Percentiles rank a stretch among this genome's conserved stretches.
These are phyloP conservation scores for Heliconius cydno DNA, from an alignment of 2,888 invertebrate genomes.

Conservation along the genomic window DNA sequence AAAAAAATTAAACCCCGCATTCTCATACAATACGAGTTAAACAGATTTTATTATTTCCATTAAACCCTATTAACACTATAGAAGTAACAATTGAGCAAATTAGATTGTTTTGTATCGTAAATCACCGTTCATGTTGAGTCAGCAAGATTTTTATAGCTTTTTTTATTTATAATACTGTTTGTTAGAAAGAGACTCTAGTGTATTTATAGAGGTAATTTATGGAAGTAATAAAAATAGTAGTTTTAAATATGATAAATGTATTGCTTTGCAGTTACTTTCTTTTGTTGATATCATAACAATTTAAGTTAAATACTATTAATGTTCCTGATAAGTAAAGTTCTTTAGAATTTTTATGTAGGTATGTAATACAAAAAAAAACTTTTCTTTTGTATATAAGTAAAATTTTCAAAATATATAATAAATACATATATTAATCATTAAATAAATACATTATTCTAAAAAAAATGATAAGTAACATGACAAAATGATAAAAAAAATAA, in stretches of 20 bases:
- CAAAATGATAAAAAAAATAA: background rate
- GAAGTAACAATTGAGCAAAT: conserved; percentile 66
- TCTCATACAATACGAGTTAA: conserved; percentile 57
- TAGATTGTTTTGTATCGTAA: conserved; percentile 61
- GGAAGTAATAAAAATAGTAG: background rate
- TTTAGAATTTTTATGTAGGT: too few relatives aligned
- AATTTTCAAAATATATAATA: too few relatives aligned
- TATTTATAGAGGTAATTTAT: background rate
- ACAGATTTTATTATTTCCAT: conserved; percentile 67
- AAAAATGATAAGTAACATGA: too few relatives aligned
- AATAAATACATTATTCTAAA: too few relatives aligned
- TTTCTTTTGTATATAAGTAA: too few relatives aligned
- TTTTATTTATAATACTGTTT: conserved; percentile 29
- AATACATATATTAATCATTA: too few relatives aligned
- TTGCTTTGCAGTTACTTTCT: background rate
- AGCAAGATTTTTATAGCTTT: conserved; percentile 50
- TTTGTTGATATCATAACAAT: background rate
- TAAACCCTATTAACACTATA: conserved; percentile 64
- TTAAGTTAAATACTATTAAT: too few relatives aligned
- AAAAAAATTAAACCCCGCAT: conserved; percentile 50
- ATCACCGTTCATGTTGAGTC: conserved; percentile 50
- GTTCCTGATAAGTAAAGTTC: too few relatives aligned
- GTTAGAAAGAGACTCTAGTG: background rate
- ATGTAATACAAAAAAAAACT: too few relatives aligned
- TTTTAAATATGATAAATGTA: background rate